Percentiles rank a stretch among this genome's conserved stretches.
These are phyloP conservation scores for Notolabrus celidotus DNA, from an alignment of 2,797 vertebrate genomes.

Conservation along the genomic window DNA sequence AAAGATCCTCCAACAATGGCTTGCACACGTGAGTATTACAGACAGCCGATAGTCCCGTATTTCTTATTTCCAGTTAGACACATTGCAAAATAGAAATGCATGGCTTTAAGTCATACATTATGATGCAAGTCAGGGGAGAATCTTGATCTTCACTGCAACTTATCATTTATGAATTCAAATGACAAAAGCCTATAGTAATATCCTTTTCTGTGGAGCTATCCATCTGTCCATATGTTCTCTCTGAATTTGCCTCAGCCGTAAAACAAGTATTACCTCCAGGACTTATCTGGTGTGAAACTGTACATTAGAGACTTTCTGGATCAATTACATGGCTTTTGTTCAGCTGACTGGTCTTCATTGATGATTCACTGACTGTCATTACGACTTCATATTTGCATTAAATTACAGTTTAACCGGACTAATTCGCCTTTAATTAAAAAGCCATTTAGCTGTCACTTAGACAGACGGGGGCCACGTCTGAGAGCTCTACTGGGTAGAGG, in stretches of 20 bases:
- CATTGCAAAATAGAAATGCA: neutral
- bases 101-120: neutral
- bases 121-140: slow-evolving; percentile 5
- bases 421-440: slow-evolving; percentile 98
- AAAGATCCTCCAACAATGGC: slow-evolving; percentile 97
- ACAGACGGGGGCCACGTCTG: slow-evolving; percentile 86
- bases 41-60: no score
- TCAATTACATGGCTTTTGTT: slow-evolving; percentile 84
- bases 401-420: slow-evolving; percentile 96
- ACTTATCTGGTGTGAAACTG: slow-evolving; percentile 71
- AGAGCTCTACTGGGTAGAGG: slow-evolving; percentile 80
- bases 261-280: slow-evolving; percentile 55
- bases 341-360: slow-evolving; percentile 89
- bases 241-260: slow-evolving; percentile 42
- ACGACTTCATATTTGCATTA: slow-evolving; percentile 97
- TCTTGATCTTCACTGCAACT: neutral
- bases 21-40: slow-evolving; percentile 88
- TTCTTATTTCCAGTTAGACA: neutral
- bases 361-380: slow-evolving; percentile 95
- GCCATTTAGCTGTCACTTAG: slow-evolving; percentile 92
- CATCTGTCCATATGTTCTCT: slow-evolving; percentile 27
- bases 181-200: slow-evolving; percentile 39
- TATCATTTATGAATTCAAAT: slow-evolving; percentile 6
- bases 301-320: slow-evolving; percentile 71
- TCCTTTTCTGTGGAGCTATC: slow-evolving; percentile 46